Evolutionary conservation across 2,113 vertebrate genomes (phyloP).

Genomic region (Pseudorectes ferrugineus): DNA sequence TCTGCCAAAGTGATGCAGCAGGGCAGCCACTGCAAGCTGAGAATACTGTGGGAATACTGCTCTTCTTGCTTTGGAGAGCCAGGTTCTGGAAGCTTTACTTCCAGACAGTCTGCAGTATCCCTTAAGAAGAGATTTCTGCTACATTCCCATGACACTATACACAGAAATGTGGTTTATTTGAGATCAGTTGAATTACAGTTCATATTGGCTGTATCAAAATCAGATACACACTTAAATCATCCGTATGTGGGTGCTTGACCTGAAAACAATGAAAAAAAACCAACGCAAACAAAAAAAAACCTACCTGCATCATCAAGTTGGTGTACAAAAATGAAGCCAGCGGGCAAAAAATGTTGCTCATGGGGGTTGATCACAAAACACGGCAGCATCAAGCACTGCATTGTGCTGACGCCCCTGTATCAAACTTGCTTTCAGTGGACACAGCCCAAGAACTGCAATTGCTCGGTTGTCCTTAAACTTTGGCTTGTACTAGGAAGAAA

Average conservation of each 20-base stretch:
- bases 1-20: accelerated
- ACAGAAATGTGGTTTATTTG: neutral
- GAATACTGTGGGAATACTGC: neutral
- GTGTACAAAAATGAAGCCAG: neutral
- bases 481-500: neutral
- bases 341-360: neutral
- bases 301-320: neutral
- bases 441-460: neutral
- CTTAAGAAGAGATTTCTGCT: neutral
- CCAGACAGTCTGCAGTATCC: neutral
- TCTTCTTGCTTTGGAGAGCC: neutral
- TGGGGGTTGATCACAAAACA: neutral
- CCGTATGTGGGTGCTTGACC: neutral
- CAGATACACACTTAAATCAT: neutral
- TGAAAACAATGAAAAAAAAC: neutral
- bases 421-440: neutral
- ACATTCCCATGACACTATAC: neutral
- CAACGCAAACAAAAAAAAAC: neutral
- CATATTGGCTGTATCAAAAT: neutral
- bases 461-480: neutral
- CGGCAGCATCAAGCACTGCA: neutral
- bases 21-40: neutral
- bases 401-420: neutral
- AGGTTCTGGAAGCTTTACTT: neutral
- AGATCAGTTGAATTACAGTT: neutral